Evolutionary conservation across 2,888 invertebrate genomes (phyloP).

Genomic region (Endomychus coccineus): DNA sequence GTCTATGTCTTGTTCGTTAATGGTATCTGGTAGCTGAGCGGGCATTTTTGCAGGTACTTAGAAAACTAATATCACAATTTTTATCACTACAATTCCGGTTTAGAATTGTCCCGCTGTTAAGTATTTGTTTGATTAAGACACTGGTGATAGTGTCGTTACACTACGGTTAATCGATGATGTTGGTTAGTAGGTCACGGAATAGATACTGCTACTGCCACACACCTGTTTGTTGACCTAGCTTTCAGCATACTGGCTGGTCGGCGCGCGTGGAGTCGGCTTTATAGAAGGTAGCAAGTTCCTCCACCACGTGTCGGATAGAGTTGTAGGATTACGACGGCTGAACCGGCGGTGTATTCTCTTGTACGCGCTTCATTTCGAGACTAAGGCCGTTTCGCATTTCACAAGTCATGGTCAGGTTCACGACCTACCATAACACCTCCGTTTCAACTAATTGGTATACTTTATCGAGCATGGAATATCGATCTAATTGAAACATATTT

Average conservation of each 20-base stretch:
- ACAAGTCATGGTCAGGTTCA: conserved; percentile 17
- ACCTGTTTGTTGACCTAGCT: conserved; percentile 23
- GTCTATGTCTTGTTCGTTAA: conserved; percentile 37
- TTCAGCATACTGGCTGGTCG: conserved; percentile 14
- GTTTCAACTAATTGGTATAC: too few species aligned
- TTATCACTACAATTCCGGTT: conserved; percentile 32
- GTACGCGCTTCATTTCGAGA: too few species aligned
- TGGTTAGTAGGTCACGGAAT: conserved; percentile 18
- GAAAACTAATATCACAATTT: conserved; percentile 35
- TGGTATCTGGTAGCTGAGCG: conserved; percentile 33
- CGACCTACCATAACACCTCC: conserved; percentile 13
- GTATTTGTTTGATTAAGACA: conserved; percentile 9
- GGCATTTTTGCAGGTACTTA: conserved; percentile 37
- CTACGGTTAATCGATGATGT: conserved; percentile 5
- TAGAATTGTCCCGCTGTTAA: conserved; percentile 21
- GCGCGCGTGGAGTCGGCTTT: conserved; percentile 7
- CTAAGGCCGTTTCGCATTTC: too few species aligned
- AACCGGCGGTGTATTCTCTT: neutral
- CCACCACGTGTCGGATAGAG: neutral
- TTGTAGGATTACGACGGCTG: neutral
- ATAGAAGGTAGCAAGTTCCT: conserved; percentile 9
- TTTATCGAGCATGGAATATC: too few species aligned
- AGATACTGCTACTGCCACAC: conserved; percentile 40
- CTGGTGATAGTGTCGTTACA: conserved; percentile 4
- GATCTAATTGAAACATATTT: too few species aligned